Evolutionary conservation across 1,140 invertebrate genomes (phyloP), one percentile per base, ranked within the genome.

Genomic region (Dreissena rostriformis): DNA sequence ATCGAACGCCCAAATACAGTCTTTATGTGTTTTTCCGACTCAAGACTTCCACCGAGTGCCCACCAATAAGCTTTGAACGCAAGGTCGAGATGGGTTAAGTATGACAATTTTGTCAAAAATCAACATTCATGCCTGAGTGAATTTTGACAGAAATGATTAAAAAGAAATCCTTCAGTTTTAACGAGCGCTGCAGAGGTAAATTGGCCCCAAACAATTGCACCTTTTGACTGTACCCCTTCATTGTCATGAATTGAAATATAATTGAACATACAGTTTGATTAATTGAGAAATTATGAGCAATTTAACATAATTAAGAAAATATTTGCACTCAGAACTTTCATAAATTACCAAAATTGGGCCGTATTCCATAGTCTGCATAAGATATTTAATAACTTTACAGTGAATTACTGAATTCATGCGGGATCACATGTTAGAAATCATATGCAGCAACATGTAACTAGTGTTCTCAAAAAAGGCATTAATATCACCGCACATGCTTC

Each of bases 121-220:
- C 65, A 78, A 68, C 24, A 68, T 78, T 78, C 68, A n/a, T 52
- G 52, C 76, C 26, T 55, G 61, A 68, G 2, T 68, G 29, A 68
- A 68, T 78, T 78, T 78, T 78, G 76, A 78, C 76, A 78, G 74
- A 76, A 78, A 61, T 68, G 66, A 78, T 78, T 78, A 78, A 78
- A 78, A 78, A 68, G 76, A 68, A 78, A 78, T 78, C 61, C 24
- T 68, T 78, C 65, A 78, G 73, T 61, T 17, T 7, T 63, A 75
- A 75, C 52, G 2, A 75, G 73, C 73, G 26, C 28, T 26, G 10
- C 39, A 53, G 65, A 51, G 28, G 61, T 66, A 66, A 39, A 77
- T 28, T 49, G 26, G 26, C 29, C 26, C 17, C 15, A 22, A 22
- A 77, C 22, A 63, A 63, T 39, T 19, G 73, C 22, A 28, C 53